These are phyloP conservation scores for Boloria selene DNA, from an alignment of 2,888 invertebrate genomes.

Conservation along the genomic window DNA sequence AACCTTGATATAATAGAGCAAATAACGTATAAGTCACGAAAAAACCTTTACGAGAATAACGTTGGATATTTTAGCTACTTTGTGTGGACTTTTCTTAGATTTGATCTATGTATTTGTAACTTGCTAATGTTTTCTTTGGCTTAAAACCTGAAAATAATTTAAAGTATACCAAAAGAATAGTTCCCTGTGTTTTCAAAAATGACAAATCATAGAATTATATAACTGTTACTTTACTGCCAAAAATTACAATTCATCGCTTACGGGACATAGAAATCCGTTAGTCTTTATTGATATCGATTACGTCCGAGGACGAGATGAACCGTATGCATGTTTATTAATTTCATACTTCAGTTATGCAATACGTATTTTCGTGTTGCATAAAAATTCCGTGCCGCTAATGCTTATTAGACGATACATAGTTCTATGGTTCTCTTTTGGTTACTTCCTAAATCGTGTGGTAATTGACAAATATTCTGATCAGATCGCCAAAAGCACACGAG, in stretches of 20 bases:
- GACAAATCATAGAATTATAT: not conserved
- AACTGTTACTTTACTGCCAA: constrained; percentile 26
- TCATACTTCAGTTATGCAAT: constrained; percentile 43
- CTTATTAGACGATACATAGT: constrained; percentile 34
- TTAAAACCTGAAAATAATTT: too few relatives aligned
- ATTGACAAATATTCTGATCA: constrained; percentile 19
- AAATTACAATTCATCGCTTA: constrained; percentile 24
- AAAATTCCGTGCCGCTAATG: constrained; percentile 53
- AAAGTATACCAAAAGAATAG: not conserved
- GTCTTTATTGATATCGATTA: constrained; percentile 25
- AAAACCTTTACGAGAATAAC: too few relatives aligned
- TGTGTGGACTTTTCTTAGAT: too few relatives aligned
- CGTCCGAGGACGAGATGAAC: constrained; percentile 27
- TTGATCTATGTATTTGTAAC: too few relatives aligned
- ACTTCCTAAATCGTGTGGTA: constrained; percentile 49
- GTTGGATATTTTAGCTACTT: too few relatives aligned
- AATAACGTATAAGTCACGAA: too few relatives aligned
- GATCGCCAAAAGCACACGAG: too few relatives aligned
- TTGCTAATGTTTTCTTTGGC: too few relatives aligned
- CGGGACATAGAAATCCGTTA: constrained; percentile 37
- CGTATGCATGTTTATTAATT: constrained; percentile 36
- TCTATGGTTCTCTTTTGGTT: constrained; percentile 37
- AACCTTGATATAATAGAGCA: too few relatives aligned
- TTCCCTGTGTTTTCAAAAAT: not conserved
- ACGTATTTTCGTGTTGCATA: constrained; percentile 52